Evolutionary conservation across 2,888 invertebrate genomes (phyloP), one percentile per base, ranked within the genome.

Genomic region (Scrobipalpa costella): DNA sequence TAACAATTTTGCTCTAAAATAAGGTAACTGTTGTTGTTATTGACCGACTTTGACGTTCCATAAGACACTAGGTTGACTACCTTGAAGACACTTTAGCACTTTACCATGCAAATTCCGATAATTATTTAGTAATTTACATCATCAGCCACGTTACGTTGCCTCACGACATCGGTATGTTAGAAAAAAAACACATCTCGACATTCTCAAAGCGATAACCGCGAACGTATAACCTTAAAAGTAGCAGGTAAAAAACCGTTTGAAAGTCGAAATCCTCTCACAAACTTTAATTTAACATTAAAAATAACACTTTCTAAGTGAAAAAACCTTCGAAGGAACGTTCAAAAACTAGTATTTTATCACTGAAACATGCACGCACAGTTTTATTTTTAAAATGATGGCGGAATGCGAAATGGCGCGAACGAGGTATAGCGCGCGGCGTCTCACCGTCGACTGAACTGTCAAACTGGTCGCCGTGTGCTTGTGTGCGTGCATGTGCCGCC

Each of bases 111-210:
- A 78, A 81, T 77, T 75, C 76, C 75, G 80, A 83, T 85, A 84
- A 86, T 86, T 83, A 83, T 81, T 84, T 84, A 74, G 78, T 81
- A 87, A 88, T 87, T 88, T 86, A 86, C 87, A 86, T 86, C 81
- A 86, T 72, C 73, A 69, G 67, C 70, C 72, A 71, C 70, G 67
- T 71, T 69, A 71, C 69, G 69, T 77, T 73, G 76, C 75, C 69
- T 69, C 72, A 71, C 79, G 55, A 55, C 55, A 55, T 55, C 15
- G 55, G 55, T 34, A 55, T 34, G 77, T 73, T 67, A 66, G 71
- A 75, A 66, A 75, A 80, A 80, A 80, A 81, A 79, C 71, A 74
- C 68, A 67, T 62, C 64, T 65, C 55, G 21, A 50, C 50, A 50
- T 50, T 50, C 59, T 15, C 21, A 65, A 63, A 64, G 63, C 66